Evolutionary conservation across 1,140 invertebrate genomes (phyloP), one percentile per base, ranked within the genome.

Genomic region (Chrysopa pallens): DNA sequence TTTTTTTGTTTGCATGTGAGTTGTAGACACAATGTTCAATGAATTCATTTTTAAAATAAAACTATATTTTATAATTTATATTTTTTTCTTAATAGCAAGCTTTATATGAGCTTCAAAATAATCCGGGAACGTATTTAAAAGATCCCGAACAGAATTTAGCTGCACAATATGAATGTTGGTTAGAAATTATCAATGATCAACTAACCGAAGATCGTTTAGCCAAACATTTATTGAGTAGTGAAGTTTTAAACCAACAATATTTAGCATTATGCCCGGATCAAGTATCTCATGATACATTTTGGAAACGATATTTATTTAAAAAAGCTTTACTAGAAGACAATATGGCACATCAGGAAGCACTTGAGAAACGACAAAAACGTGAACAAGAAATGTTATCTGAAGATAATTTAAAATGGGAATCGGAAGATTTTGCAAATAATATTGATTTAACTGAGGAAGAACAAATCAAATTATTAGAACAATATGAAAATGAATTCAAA

Each of bases 291-390:
- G 60, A 65, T 1, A 51, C 67, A 33, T 74, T 74, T 51, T 74
- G 70, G 70, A 68, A 72, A 54, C 62, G 70, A 42, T 73, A 73
- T 52, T 53, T 74, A 35, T 74, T 74, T 58, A 68, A 68, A 45
- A 70, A 70, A 53, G 72, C 72, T 0, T 44, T 74, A 11, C 51
- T 73, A 4, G 70, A 73, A 52, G 72, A 74, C 52, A 60, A 70
- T 1, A 50, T 72, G 39, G 69, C 69, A 7, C 64, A 66, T 3
- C 46, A 55, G 40, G 59, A 61, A 50, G 50, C 51, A n/a, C 36
- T 54, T 40, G 54, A 54, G 27, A 60, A 54, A 44, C 45, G 55
- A 27, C 57, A 60, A 41, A 46, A 50, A 9, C 53, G 56, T 39
- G 57, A 60, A 43, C 56, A 54, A 46, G 37, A 55, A 47, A 46